Evolutionary conservation across 2,113 vertebrate species (phyloP).

Genomic region (Cyanoramphus novaezelandiae): DNA sequence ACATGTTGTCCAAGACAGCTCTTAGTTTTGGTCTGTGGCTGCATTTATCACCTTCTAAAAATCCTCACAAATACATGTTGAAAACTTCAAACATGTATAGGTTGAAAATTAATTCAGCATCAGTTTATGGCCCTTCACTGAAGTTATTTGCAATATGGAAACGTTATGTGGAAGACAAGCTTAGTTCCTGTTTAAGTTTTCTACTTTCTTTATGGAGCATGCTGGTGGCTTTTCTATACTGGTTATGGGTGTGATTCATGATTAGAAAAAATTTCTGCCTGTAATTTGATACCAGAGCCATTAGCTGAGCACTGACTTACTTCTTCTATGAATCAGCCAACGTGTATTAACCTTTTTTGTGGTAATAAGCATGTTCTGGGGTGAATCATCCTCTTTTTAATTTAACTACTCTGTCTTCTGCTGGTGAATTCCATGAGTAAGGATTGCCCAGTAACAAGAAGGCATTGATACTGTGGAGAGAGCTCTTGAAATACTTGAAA

Average conservation of each 20-base stretch:
- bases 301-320: not conserved
- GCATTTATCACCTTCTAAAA: not conserved
- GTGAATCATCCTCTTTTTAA: not conserved
- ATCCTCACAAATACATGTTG: not conserved
- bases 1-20: not conserved
- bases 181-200: not conserved
- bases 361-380: not conserved
- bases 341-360: not conserved
- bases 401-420: not conserved
- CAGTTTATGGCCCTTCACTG: not conserved
- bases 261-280: not conserved
- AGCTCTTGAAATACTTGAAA: not conserved
- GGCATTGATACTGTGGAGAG: not conserved
- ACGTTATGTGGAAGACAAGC: not conserved
- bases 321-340: not conserved
- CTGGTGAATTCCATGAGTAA: not conserved
- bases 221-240: not conserved
- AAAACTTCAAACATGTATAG: not conserved
- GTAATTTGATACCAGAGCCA: not conserved
- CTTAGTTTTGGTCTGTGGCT: not conserved
- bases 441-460: not conserved
- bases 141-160: not conserved
- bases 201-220: not conserved
- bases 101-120: not conserved
- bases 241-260: not conserved